Evolutionary conservation across 2,797 vertebrate species (phyloP).

Genomic region (Halcyon badia): DNA sequence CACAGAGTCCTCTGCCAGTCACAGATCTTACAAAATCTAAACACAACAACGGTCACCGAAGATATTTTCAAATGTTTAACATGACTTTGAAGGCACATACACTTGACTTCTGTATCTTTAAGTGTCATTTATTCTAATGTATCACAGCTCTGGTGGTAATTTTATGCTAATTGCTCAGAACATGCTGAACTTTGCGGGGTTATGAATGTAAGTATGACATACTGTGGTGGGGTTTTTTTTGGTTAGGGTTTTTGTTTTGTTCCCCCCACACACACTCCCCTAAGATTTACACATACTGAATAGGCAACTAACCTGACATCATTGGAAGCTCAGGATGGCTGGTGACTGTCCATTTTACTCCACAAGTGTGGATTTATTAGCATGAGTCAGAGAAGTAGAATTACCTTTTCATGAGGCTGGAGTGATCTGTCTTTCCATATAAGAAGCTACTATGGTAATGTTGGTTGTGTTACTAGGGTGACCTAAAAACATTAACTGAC

Average conservation of each 20-base stretch:
- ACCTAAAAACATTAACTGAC: slow-evolving; percentile 62
- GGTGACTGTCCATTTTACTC: slow-evolving; percentile 39
- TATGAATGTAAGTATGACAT: slow-evolving; percentile 34
- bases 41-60: not conserved
- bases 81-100: not conserved
- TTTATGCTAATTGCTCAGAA: slow-evolving; percentile 63
- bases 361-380: slow-evolving; percentile 61
- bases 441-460: slow-evolving; percentile 53
- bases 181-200: slow-evolving; percentile 14
- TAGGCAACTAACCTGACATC: slow-evolving; percentile 53
- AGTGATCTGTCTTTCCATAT: slow-evolving; percentile 64
- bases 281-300: slow-evolving; percentile 11
- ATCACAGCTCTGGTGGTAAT: slow-evolving; percentile 47
- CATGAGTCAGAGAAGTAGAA: slow-evolving; percentile 72
- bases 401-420: slow-evolving; percentile 69
- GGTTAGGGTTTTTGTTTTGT: not conserved
- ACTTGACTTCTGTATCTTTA: slow-evolving; percentile 64
- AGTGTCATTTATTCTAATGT: slow-evolving; percentile 43
- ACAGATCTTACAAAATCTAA: slow-evolving; percentile 22
- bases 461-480: slow-evolving; percentile 59
- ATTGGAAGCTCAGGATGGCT: not conserved
- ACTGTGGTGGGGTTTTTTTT: not conserved
- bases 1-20: slow-evolving; percentile 7
- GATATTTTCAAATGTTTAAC: slow-evolving; percentile 59
- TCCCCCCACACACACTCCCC: no score